Percentiles rank a stretch among this genome's conserved stretches.
phyloP scores from a whole-genome alignment of 2,797 vertebrate genomes.

The Gobio occitaniae region DNA sequence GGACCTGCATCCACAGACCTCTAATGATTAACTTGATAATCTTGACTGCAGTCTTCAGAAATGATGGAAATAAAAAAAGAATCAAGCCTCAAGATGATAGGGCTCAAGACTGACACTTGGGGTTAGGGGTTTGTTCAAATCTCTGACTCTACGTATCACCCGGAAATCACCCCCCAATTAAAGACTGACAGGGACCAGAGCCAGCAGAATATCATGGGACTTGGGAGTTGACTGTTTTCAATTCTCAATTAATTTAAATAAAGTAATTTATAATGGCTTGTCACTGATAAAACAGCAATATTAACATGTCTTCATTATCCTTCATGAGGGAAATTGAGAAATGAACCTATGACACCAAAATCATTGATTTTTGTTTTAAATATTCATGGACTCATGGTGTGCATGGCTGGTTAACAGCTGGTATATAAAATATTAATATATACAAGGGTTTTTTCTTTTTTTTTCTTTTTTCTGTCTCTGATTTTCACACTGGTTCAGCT shows the following conservation, averaged over 20 bases:
- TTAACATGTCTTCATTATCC: background rate
- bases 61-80: background rate
- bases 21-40: conserved; percentile 10
- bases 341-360: background rate
- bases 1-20: background rate
- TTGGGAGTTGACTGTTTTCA: background rate
- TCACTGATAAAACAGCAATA: conserved; percentile 4
- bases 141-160: background rate
- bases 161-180: background rate
- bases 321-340: background rate
- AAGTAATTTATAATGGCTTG: background rate
- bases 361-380: conserved; percentile 10
- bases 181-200: background rate
- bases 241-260: background rate
- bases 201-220: background rate
- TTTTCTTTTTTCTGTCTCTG: background rate
- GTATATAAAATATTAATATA: conserved; percentile 11
- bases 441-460: background rate
- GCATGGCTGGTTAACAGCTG: conserved; percentile 19
- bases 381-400: conserved; percentile 2
- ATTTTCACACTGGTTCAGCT: background rate
- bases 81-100: background rate
- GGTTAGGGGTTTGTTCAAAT: background rate
- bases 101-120: background rate
- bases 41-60: background rate